Conservation (phyloP, 1,140 invertebrate species). For the Rhagoletis zephyria region DNA sequence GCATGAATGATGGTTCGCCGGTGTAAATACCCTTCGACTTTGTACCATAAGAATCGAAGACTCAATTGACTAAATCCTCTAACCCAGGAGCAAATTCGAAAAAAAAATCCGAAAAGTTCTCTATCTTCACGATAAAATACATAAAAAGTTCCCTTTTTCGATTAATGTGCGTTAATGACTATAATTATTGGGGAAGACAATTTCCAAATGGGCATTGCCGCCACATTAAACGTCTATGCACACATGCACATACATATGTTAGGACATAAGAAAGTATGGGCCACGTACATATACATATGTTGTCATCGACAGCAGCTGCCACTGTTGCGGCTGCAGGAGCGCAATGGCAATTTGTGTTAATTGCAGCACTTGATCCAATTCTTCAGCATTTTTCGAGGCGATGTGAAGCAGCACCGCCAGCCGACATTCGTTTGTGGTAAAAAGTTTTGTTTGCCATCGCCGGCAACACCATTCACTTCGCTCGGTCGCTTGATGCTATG, state of each 20-base stretch:
- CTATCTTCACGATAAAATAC: too few relatives aligned
- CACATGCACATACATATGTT: too few relatives aligned
- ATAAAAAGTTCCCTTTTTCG: too few relatives aligned
- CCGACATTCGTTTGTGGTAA: conserved; percentile 35
- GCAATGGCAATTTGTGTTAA: conserved; percentile 67
- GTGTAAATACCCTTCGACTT: too few relatives aligned
- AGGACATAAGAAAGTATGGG: not conserved
- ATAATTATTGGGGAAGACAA: not conserved
- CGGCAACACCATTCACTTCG: not conserved
- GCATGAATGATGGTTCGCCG: too few relatives aligned
- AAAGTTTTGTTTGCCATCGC: conserved; percentile 30
- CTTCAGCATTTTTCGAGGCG: conserved; percentile 63
- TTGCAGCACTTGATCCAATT: conserved; percentile 72
- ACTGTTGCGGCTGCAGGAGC: conserved; percentile 28
- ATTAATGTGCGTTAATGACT: too few relatives aligned
- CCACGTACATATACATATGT: not conserved
- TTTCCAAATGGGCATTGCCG: not conserved
- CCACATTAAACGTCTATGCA: not conserved
- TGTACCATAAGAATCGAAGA: too few relatives aligned
- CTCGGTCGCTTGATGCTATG: not conserved
- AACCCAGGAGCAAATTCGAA: too few relatives aligned
- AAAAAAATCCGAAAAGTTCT: too few relatives aligned
- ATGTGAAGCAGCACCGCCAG: conserved; percentile 1
- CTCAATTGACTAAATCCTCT: too few relatives aligned
- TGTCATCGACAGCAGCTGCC: conserved; percentile 45